A percentile compares a stretch with the other conserved stretches of the same genome.
Conservation (phyloP, 64 coral and sea anemone species). For the Stichodactyla mertensii region DNA sequence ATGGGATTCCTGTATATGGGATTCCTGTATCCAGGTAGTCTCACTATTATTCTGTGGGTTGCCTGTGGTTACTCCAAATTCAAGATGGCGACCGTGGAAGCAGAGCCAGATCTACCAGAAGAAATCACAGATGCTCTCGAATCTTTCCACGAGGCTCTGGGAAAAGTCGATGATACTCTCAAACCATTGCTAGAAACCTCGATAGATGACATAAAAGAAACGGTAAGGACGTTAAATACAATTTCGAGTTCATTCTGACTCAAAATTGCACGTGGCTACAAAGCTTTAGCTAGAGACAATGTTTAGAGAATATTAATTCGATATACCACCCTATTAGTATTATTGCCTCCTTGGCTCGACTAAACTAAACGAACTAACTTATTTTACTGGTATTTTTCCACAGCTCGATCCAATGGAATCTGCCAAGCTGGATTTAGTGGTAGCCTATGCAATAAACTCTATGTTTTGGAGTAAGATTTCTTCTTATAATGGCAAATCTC, state of each 20-base stretch:
- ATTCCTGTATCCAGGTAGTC: no score
- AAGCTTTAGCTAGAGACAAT: neutral
- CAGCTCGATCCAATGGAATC: slow-evolving; percentile 72
- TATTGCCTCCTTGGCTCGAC: no score
- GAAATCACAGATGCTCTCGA: slow-evolving; percentile 85
- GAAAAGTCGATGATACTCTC: slow-evolving; percentile 84
- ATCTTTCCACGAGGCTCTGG: slow-evolving; percentile 71
- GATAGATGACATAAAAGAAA: slow-evolving; percentile 68
- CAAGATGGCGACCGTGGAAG: slow-evolving; percentile 77
- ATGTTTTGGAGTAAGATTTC: slow-evolving; percentile 98
- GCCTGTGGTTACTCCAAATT: slow-evolving; percentile 3
- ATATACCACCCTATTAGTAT: no score
- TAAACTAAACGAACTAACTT: neutral
- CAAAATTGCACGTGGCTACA: neutral
- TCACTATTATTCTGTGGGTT: neutral
- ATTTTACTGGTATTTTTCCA: neutral
- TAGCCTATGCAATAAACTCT: slow-evolving; percentile 89
- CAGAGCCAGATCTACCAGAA: slow-evolving; percentile 78
- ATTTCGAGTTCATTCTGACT: neutral
- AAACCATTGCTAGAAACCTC: slow-evolving; percentile 63
- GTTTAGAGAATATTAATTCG: no score
- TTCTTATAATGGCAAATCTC: neutral
- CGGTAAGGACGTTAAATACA: slow-evolving; percentile 28
- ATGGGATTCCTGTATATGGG: no score
- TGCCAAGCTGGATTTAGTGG: slow-evolving; percentile 87